phyloP scores from a whole-genome alignment of 1,140 invertebrate species.

The Ectropis grisescens region DNA sequence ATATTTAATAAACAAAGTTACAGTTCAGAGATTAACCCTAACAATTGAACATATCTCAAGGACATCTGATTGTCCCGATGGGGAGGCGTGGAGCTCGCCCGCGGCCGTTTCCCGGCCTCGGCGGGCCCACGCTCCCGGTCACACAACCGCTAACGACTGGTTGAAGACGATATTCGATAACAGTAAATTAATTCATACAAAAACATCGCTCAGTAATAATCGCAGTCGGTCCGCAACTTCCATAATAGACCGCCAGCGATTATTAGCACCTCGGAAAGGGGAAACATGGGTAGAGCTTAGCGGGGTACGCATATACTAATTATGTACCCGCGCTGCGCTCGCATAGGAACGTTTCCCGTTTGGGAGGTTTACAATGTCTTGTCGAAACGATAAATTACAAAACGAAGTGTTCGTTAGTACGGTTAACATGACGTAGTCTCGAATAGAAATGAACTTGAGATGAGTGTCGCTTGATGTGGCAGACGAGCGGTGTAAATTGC shows the following conservation, averaged over 20 bases:
- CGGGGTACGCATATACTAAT: constrained; percentile 44
- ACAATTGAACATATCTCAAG: constrained; percentile 64
- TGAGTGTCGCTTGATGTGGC: not conserved
- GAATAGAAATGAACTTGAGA: too few species aligned
- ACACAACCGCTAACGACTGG: constrained; percentile 35
- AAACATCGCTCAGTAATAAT: constrained; percentile 48
- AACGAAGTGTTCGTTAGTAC: too few species aligned
- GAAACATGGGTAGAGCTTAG: constrained; percentile 45
- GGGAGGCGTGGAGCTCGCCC: constrained; percentile 31
- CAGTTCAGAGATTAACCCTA: constrained; percentile 68
- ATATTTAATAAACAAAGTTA: constrained; percentile 70
- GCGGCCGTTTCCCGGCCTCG: too few species aligned
- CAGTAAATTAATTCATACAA: constrained; percentile 36
- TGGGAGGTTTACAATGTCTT: constrained; percentile 48
- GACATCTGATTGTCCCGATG: constrained; percentile 40
- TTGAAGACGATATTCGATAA: constrained; percentile 35
- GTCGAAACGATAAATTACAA: too few species aligned
- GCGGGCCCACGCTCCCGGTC: too few species aligned
- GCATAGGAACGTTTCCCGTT: constrained; percentile 45
- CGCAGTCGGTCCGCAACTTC: constrained; percentile 60
- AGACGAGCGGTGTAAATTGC: constrained; percentile 11
- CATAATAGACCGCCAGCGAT: constrained; percentile 48
- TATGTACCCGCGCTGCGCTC: constrained; percentile 49
- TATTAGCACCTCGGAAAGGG: constrained; percentile 42
- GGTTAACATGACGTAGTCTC: not conserved